These are phyloP conservation scores for Tetranychus cinnabarinus DNA, from an alignment of 1,140 invertebrate genomes.

Conservation along the genomic window DNA sequence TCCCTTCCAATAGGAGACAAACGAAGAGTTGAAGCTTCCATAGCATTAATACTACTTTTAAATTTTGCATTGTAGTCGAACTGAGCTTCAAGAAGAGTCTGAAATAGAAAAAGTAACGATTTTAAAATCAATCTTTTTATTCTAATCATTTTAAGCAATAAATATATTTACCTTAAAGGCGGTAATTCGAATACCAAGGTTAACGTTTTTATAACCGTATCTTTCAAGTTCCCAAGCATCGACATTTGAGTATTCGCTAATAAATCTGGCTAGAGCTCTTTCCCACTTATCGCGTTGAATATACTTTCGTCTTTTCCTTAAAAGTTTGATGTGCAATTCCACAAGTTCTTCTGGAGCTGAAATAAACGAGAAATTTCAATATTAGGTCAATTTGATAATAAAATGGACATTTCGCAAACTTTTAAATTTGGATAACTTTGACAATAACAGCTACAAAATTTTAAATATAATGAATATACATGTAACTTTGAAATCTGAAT, in stretches of 20 bases:
- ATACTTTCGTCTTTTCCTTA: slow-evolving; percentile 54
- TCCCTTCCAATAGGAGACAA: slow-evolving; percentile 68
- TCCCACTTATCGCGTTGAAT: slow-evolving; percentile 74
- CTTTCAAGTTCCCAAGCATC: slow-evolving; percentile 90
- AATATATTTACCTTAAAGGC: slow-evolving; percentile 48
- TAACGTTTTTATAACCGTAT: slow-evolving; percentile 81
- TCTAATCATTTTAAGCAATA: not conserved
- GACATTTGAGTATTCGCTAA: slow-evolving; percentile 58
- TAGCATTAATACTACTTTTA: slow-evolving; percentile 65
- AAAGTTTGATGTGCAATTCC: slow-evolving; percentile 64
- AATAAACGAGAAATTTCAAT: not conserved
- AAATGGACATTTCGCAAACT: not conserved
- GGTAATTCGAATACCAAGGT: slow-evolving; percentile 57
- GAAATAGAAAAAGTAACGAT: slow-evolving; percentile 16
- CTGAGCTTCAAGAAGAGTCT: slow-evolving; percentile 74
- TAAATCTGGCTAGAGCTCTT: slow-evolving; percentile 62
- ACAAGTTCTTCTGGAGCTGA: slow-evolving; percentile 29
- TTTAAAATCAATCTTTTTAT: not conserved
- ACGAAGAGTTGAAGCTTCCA: slow-evolving; percentile 48
- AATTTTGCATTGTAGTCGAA: slow-evolving; percentile 85
- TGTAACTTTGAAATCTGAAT: not conserved
- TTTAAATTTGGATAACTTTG: not conserved
- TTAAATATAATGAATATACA: too few relatives aligned
- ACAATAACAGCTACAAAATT: not conserved
- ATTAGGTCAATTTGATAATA: not conserved